These are phyloP conservation scores for Lathamus discolor DNA, from an alignment of 2,113 vertebrate genomes.

Conservation along the genomic window DNA sequence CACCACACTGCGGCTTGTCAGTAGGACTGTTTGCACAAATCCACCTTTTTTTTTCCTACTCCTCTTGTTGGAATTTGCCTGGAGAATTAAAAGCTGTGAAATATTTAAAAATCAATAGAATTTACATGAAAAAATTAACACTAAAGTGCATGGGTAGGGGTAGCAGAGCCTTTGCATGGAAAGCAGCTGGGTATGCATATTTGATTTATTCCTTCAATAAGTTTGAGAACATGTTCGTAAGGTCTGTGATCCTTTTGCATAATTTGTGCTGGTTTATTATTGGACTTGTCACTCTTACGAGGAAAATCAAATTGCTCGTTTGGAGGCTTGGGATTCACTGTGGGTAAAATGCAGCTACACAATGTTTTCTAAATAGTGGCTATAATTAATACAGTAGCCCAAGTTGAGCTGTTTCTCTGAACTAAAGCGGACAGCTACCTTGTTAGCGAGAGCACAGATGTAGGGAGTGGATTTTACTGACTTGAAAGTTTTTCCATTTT, in stretches of 20 bases:
- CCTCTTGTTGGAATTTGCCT: neutral
- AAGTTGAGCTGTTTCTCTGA: slow-evolving; percentile 10
- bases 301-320: slow-evolving; percentile 41
- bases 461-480: neutral
- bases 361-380: neutral
- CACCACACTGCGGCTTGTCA: neutral
- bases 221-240: slow-evolving; percentile 10
- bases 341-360: neutral
- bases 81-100: slow-evolving; percentile 35
- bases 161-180: neutral
- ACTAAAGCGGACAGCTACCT: neutral
- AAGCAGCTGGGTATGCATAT: slow-evolving; percentile 11
- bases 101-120: slow-evolving; percentile 35
- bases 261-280: slow-evolving; percentile 38
- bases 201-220: slow-evolving; percentile 40
- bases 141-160: neutral
- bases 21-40: neutral
- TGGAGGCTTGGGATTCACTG: slow-evolving; percentile 17
- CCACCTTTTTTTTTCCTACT: neutral
- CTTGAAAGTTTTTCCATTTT: neutral
- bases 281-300: slow-evolving; percentile 1
- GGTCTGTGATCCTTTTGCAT: slow-evolving; percentile 16
- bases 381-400: slow-evolving; percentile 23
- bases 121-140: slow-evolving; percentile 33
- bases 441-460: neutral